A percentile compares a stretch with the other conserved stretches of the same genome.
phyloP scores from a whole-genome alignment of 2,113 vertebrate species.

The Naja naja region DNA sequence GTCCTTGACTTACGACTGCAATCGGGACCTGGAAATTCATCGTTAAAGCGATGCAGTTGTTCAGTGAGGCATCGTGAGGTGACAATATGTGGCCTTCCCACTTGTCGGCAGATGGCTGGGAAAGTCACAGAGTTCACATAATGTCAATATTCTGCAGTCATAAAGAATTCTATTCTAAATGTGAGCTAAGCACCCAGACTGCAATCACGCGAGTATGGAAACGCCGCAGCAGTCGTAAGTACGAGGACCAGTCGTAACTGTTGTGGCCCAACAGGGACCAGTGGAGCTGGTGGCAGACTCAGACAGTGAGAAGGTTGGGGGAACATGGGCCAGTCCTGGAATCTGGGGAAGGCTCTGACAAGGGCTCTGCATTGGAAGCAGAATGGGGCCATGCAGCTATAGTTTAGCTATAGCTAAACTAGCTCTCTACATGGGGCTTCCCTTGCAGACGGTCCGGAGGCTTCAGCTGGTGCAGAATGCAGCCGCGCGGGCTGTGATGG shows the following conservation, averaged over 20 bases:
- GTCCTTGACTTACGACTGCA: neutral
- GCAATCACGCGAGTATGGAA: neutral
- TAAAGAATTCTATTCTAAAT: neutral
- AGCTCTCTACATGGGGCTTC: no score
- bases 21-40: neutral
- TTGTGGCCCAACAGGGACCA: no score
- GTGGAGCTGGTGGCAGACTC: no score
- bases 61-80: neutral
- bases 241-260: neutral
- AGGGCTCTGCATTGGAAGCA: no score
- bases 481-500: no score
- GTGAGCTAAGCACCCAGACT: neutral
- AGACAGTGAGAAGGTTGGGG: no score
- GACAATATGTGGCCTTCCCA: neutral
- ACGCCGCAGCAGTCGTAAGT: neutral
- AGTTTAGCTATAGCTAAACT: no score
- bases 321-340: no score
- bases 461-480: no score
- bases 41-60: neutral
- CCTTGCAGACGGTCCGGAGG: no score
- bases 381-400: no score
- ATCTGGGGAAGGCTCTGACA: no score
- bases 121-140: neutral
- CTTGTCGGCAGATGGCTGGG: neutral
- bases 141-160: neutral